Evolutionary conservation across 2,113 vertebrate genomes (phyloP).

Genomic region (Tupaia tana): DNA sequence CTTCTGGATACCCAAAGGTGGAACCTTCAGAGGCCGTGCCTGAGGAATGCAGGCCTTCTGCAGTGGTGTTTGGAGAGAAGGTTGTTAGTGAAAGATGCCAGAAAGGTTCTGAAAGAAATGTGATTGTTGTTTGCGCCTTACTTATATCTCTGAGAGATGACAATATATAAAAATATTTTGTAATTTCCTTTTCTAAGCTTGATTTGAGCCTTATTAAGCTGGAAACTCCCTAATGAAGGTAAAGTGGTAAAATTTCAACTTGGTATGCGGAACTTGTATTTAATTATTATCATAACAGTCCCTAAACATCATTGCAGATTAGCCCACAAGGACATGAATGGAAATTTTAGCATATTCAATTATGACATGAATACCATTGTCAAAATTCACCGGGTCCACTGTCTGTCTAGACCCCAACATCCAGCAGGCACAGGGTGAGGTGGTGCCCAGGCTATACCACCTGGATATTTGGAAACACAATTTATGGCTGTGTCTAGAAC

Average conservation of each 20-base stretch:
- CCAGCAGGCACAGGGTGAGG: fast-evolving
- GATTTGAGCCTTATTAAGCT: conserved; percentile 73
- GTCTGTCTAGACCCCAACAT: neutral
- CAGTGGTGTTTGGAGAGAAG: neutral
- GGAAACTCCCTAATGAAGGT: conserved; percentile 73
- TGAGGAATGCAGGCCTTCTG: neutral
- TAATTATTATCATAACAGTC: conserved; percentile 83
- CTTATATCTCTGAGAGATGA: neutral
- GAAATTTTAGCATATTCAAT: conserved; percentile 83
- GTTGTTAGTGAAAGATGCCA: neutral
- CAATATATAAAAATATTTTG: neutral
- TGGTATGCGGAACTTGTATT: conserved; percentile 81
- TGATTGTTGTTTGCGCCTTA: neutral
- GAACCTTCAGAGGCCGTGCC: too few relatives aligned
- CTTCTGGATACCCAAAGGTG: fast-evolving
- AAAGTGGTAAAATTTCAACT: conserved; percentile 75
- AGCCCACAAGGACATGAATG: conserved; percentile 80
- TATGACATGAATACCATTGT: conserved; percentile 67
- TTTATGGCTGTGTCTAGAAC: neutral
- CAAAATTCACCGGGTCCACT: conserved; percentile 35
- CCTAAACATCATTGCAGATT: conserved; percentile 80
- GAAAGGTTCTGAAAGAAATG: neutral
- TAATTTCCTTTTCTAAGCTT: conserved; percentile 69
- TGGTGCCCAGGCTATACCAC: neutral
- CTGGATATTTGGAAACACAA: fast-evolving